Percentiles rank a stretch among this genome's conserved stretches.
Evolutionary conservation across 2,113 vertebrate genomes (phyloP).

Genomic region (Pongo pygmaeus): DNA sequence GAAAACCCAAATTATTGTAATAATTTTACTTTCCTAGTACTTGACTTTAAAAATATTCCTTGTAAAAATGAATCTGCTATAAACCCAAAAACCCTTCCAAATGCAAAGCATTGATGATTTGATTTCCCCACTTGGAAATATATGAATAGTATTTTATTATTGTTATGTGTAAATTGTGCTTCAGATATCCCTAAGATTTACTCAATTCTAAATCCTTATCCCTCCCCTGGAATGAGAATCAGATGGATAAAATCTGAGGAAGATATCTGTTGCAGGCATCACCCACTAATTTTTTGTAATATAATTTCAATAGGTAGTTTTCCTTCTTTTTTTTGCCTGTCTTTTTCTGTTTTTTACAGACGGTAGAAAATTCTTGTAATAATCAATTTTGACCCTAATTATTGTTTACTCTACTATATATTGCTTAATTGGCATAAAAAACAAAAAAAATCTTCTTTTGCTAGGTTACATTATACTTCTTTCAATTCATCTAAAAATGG

Average conservation of each 20-base stretch:
- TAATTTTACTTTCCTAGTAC: background rate
- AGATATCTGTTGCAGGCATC: background rate
- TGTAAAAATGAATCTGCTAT: background rate
- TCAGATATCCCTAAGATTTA: background rate
- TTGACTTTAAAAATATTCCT: background rate
- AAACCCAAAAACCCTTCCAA: background rate
- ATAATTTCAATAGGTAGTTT: background rate
- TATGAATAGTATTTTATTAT: background rate
- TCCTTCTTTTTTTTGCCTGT: background rate
- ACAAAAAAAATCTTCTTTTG: background rate
- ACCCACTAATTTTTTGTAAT: background rate
- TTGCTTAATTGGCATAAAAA: background rate
- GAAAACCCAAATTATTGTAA: background rate
- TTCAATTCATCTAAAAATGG: background rate
- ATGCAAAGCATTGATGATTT: background rate
- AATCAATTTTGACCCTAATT: background rate
- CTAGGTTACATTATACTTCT: background rate
- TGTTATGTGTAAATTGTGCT: background rate
- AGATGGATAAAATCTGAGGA: background rate
- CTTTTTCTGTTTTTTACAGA: background rate
- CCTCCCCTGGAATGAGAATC: background rate
- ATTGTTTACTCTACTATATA: background rate
- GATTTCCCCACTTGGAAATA: background rate
- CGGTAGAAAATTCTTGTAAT: background rate
- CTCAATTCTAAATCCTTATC: background rate